Percentiles rank a stretch among this genome's conserved stretches.
These are phyloP conservation scores for Diachasma alloeum DNA, from an alignment of 1,140 invertebrate genomes.

Conservation along the genomic window DNA sequence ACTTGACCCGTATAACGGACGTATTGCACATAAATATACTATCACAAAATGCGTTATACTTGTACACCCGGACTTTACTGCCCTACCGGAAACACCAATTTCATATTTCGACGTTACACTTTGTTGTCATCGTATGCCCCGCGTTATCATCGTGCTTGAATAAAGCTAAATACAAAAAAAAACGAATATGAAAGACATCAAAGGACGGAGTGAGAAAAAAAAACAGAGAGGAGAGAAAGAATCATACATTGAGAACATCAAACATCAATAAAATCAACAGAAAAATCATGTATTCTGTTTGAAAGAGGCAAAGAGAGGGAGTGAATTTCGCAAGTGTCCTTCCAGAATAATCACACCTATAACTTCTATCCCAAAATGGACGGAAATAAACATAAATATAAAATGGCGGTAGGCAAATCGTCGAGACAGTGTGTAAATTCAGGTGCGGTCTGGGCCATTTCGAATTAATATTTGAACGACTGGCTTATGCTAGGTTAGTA, in stretches of 20 bases:
- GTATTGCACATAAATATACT: background rate
- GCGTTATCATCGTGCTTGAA: background rate
- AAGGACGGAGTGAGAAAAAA: background rate
- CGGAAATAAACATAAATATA: background rate
- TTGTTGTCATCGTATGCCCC: background rate
- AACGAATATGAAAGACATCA: background rate
- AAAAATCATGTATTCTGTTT: conserved; percentile 5
- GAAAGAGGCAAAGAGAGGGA: background rate
- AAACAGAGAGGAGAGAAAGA: background rate
- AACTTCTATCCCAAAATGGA: background rate
- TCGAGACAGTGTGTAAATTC: conserved; percentile 53
- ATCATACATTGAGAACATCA: background rate
- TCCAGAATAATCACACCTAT: background rate
- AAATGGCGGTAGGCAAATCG: conserved; percentile 17
- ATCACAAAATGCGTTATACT: background rate
- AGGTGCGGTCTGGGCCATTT: conserved; percentile 51
- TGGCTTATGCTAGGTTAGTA: conserved; percentile 66
- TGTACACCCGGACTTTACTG: background rate
- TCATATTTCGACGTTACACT: background rate
- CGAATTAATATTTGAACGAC: conserved; percentile 64
- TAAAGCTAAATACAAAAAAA: background rate
- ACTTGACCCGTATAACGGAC: conserved; percentile 1
- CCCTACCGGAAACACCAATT: conserved; percentile 9
- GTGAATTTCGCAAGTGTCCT: conserved; percentile 6
- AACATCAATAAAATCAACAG: background rate